Conservation (phyloP, 2,888 invertebrate genomes). For the Clostera curtula region DNA sequence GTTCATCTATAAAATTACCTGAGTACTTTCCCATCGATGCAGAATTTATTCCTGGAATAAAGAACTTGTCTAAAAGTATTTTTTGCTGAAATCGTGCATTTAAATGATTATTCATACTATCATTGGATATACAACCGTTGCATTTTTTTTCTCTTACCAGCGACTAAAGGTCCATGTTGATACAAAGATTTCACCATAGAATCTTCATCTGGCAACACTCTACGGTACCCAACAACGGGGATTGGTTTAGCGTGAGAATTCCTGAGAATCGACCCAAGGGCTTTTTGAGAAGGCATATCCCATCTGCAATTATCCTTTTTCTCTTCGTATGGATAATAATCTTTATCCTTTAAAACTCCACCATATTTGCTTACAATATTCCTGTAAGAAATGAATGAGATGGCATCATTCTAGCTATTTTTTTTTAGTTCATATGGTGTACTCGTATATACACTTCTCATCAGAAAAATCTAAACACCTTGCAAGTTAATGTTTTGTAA, state of each 20-base stretch:
- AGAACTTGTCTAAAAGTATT: neutral
- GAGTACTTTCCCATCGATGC: conserved; percentile 29
- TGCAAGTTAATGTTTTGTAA: too few relatives aligned
- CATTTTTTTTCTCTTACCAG: conserved; percentile 7
- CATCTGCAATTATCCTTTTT: conserved; percentile 3
- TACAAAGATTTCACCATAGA: conserved; percentile 8
- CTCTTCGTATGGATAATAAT: conserved; percentile 19
- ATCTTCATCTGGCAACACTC: conserved; percentile 8
- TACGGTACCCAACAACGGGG: conserved; percentile 10
- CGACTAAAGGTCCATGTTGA: conserved; percentile 9
- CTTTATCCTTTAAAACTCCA: conserved; percentile 23
- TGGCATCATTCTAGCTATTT: neutral
- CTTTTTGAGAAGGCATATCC: neutral
- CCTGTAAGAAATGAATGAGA: conserved; percentile 5
- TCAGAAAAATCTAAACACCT: too few relatives aligned
- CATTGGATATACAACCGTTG: too few relatives aligned
- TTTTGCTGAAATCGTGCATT: too few relatives aligned
- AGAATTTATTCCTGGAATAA: conserved; percentile 37
- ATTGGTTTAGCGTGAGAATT: conserved; percentile 1
- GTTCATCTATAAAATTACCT: conserved; percentile 31
- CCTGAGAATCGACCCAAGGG: neutral
- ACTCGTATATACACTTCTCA: too few relatives aligned
- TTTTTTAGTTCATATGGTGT: too few relatives aligned
- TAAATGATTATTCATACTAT: too few relatives aligned
- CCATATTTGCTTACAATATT: conserved; percentile 22